Conservation (phyloP, 1,140 invertebrate genomes). For the Drosophila albomicans region DNA sequence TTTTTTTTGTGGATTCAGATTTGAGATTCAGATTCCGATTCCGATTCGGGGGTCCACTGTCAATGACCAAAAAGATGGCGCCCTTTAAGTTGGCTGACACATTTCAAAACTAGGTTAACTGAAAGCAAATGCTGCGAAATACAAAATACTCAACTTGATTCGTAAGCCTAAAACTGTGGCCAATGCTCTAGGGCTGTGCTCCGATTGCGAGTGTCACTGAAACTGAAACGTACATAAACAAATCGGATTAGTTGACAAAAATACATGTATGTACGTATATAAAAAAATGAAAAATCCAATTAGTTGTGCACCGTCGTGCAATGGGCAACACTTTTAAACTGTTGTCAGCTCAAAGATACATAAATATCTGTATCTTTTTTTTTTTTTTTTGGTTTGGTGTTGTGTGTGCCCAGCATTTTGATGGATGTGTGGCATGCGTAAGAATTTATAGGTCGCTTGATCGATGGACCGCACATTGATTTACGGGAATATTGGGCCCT, state of each 20-base stretch:
- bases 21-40: slow-evolving; percentile 23
- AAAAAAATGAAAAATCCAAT: slow-evolving; percentile 64
- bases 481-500: slow-evolving; percentile 45
- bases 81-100: slow-evolving; percentile 53
- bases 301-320: slow-evolving; percentile 58
- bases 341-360: slow-evolving; percentile 40
- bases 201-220: slow-evolving; percentile 52
- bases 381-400: not conserved
- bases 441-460: slow-evolving; percentile 69
- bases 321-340: slow-evolving; percentile 55
- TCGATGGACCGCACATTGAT: slow-evolving; percentile 68
- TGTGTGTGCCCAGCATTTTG: slow-evolving; percentile 40
- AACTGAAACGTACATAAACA: slow-evolving; percentile 59
- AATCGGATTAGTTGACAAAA: slow-evolving; percentile 79
- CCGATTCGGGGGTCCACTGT: slow-evolving; percentile 6
- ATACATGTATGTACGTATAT: slow-evolving; percentile 10
- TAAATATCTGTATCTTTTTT: slow-evolving; percentile 27
- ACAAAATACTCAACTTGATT: slow-evolving; percentile 55
- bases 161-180: slow-evolving; percentile 78
- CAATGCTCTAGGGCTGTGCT: slow-evolving; percentile 53
- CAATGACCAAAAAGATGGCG: slow-evolving; percentile 36
- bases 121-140: slow-evolving; percentile 32
- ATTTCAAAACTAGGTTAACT: slow-evolving; percentile 70
- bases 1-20: slow-evolving; percentile 27
- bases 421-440: slow-evolving; percentile 80